Evolutionary conservation across 2,797 vertebrate genomes (phyloP), one percentile per base, ranked within the genome.

Genomic region (Tolypeutes matacus): DNA sequence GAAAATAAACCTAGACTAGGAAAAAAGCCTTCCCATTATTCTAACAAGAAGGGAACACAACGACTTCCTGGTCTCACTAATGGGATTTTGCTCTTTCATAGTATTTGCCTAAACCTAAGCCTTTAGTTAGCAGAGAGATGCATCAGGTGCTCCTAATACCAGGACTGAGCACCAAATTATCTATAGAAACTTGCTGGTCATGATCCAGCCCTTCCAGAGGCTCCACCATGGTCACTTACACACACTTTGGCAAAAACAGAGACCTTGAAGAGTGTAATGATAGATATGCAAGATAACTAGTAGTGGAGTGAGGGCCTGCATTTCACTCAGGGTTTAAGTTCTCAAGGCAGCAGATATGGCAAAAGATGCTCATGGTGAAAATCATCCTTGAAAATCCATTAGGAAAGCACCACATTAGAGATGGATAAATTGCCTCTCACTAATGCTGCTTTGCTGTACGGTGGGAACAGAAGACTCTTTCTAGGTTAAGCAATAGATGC

Each of bases 1-100:
- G 25, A 94, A 18, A 94, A 93, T 51, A 81, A 75, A 86, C 34
- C 15, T 25, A 39, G 17, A 60, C 72, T 51, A 87, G 27, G 94
- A 94, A 91, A 29, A 62, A 77, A 85, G 42, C 14, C 72, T 34
- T 78, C 25, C 46, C 51, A 56, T 65, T 85, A n/a, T 73, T 86
- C 91, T 92, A 49, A 69, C 42, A 92, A 92, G 49, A 87, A 31
- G 25, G 15, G 20, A 90, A 62, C 21, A 95, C 14, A 53, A 15
- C 1, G n/a, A 86, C 20, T 65, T 5, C 29, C 70, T 76, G 6
- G 53, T 39, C 67, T 89, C 60, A 64, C 46, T 76, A 76, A 56
- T 49, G 21, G 7, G 31, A 80, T 93, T 96, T 78, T 86, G 51
- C 34, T 86, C 42, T 39, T 87, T 89, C n/a, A 20, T 39, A 82